phyloP scores from a whole-genome alignment of 2,888 invertebrate species.

The Macroteleia sp. region DNA sequence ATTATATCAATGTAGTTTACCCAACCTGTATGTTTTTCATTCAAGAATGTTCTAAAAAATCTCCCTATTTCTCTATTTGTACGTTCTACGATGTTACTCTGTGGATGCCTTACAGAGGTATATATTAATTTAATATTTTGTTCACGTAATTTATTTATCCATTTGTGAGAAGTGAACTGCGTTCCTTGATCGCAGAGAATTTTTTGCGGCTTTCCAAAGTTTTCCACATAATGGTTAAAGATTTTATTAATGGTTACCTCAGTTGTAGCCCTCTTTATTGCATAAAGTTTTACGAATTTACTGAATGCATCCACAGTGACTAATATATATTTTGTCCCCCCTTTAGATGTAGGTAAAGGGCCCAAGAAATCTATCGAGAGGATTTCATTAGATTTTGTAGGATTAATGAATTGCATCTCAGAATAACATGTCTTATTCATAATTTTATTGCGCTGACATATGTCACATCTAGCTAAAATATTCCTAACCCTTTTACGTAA shows the following conservation, averaged over 20 bases:
- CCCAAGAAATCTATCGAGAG: slow-evolving; percentile 56
- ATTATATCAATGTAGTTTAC: neutral
- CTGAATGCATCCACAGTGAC: slow-evolving; percentile 8
- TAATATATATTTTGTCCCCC: neutral
- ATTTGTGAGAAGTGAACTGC: neutral
- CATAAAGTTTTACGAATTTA: slow-evolving; percentile 15
- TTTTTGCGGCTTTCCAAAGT: neutral
- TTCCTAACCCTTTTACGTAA: neutral
- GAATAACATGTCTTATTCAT: neutral
- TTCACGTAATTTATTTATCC: neutral
- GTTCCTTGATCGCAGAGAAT: slow-evolving; percentile 13
- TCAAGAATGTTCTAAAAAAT: slow-evolving; percentile 2
- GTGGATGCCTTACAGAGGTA: slow-evolving; percentile 5
- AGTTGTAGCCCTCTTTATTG: neutral
- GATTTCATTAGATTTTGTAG: slow-evolving; percentile 24
- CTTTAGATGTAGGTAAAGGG: slow-evolving; percentile 35
- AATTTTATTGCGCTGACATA: slow-evolving; percentile 26
- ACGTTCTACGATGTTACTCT: neutral
- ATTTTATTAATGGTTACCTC: neutral
- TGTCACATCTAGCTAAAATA: neutral
- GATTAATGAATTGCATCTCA: slow-evolving; percentile 1
- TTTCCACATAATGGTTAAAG: neutral
- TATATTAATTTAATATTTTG: neutral
- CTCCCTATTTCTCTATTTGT: neutral
- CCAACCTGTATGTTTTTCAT: neutral